Percentiles rank a stretch among this genome's conserved stretches.
Conservation (phyloP, 2,797 vertebrate genomes). For the Clamator glandarius region DNA sequence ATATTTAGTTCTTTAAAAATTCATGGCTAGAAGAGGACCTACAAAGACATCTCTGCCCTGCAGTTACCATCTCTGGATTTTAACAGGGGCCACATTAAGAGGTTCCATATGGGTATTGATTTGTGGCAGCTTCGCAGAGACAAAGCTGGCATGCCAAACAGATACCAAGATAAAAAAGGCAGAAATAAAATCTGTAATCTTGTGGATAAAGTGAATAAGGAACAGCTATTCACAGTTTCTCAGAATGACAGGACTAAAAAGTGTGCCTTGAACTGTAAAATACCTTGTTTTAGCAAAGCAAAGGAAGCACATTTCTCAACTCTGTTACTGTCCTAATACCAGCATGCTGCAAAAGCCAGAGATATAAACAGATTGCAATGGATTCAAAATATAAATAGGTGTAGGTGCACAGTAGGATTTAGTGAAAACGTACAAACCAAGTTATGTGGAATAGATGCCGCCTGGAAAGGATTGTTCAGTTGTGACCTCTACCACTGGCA, state of each 20-base stretch:
- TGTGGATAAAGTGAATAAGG: neutral
- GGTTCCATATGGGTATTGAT: neutral
- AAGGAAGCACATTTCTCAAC: neutral
- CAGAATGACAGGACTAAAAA: neutral
- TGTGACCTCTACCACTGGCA: neutral
- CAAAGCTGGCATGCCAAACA: neutral
- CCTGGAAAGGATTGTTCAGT: neutral
- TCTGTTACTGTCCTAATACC: neutral
- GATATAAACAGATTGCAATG: neutral
- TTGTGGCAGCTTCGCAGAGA: neutral
- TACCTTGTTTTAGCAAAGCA: neutral
- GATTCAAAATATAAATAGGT: neutral
- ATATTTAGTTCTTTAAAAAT: neutral
- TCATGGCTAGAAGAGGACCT: neutral
- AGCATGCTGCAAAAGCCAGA: neutral
- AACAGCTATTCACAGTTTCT: neutral
- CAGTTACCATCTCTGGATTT: neutral
- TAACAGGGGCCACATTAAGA: neutral
- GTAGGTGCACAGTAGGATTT: neutral
- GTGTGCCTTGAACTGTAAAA: neutral
- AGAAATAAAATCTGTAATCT: neutral
- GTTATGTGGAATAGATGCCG: neutral
- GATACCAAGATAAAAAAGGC: neutral
- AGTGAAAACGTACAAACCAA: neutral
- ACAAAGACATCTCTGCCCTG: neutral